Evolutionary conservation across 1,140 invertebrate genomes (phyloP), one percentile per base, ranked within the genome.

Genomic region (Diorhabda elongata): DNA sequence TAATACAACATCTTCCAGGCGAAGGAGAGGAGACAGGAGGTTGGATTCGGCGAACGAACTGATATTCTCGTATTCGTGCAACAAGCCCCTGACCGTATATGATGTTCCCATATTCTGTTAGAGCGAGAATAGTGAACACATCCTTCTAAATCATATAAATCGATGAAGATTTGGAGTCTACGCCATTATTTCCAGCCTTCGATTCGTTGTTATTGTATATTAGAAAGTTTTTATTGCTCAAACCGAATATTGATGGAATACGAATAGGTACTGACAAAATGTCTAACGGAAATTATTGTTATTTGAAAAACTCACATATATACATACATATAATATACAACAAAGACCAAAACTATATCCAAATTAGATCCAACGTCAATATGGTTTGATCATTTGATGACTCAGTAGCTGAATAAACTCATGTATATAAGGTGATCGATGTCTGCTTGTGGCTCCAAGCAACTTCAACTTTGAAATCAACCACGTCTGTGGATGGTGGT

Each of bases 1-100:
- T 80, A 81, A 80, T 79, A 74, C 77, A 80, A 70, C 60, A 69
- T 76, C 74, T 77, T 76, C 69, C 64, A 65, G 63, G 61, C 68
- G 45, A 45, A 47, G 43, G 64, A 59, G 26, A 66, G 57, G 57
- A n/a, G n/a, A 52, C n/a, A 52, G 47, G n/a, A 52, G 6, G 47
- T 52, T n/a, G 47, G 47, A 26, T 69, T 61, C 59, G 68, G 68
- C 68, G 70, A 70, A 71, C 60, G 58, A 71, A 67, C 66, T 57
- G 63, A 71, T 71, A 66, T 71, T 68, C 57, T 60, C 65, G 52
- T 71, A 66, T 71, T 68, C 57, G 69, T 58, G 52, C 41, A 56
- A 64, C 58, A 64, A 67, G 62, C 44, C 52, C 47, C 60, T 52
- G 65, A 66, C 69, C 64, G 61, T 42, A 66, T 67, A 74, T 74